Conservation (phyloP, 1,140 invertebrate genomes). For the Rhagoletis pomonella region DNA sequence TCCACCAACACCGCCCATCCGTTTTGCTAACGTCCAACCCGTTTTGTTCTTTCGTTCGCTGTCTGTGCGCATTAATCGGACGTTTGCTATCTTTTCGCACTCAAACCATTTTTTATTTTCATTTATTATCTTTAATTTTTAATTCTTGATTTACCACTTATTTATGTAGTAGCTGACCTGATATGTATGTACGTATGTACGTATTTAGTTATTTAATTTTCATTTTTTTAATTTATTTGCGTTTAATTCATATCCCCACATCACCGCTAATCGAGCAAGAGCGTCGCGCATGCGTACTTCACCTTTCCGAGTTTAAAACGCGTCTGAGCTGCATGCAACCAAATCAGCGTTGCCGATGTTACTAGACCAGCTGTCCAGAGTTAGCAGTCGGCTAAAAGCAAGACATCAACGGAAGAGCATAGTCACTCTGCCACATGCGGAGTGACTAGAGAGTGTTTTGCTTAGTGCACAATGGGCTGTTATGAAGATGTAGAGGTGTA, state of each 20-base stretch:
- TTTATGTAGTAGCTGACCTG: background rate
- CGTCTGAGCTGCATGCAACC: conserved; percentile 47
- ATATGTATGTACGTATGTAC: no score
- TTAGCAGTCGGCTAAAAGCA: background rate
- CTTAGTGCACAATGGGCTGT: background rate
- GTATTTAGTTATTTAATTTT: conserved; percentile 2
- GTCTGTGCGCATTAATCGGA: background rate
- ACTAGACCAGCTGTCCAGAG: background rate
- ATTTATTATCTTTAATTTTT: background rate
- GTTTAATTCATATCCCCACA: background rate
- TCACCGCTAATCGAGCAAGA: background rate
- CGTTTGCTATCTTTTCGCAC: background rate
- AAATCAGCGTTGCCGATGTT: conserved; percentile 2
- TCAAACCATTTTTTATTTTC: background rate
- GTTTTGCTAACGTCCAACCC: conserved; percentile 16
- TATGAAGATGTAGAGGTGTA: background rate
- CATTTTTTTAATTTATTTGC: background rate
- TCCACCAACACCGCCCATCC: conserved; percentile 25
- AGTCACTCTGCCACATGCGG: conserved; percentile 29
- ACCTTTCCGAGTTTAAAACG: conserved; percentile 15
- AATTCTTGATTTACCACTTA: conserved; percentile 8
- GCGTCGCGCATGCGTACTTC: conserved; percentile 46
- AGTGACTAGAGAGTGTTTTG: background rate
- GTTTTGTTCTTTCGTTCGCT: conserved; percentile 26
- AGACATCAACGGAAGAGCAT: background rate